phyloP scores from a whole-genome alignment of 2,113 vertebrate species.

The Hypocryptadius cinnamomeus region DNA sequence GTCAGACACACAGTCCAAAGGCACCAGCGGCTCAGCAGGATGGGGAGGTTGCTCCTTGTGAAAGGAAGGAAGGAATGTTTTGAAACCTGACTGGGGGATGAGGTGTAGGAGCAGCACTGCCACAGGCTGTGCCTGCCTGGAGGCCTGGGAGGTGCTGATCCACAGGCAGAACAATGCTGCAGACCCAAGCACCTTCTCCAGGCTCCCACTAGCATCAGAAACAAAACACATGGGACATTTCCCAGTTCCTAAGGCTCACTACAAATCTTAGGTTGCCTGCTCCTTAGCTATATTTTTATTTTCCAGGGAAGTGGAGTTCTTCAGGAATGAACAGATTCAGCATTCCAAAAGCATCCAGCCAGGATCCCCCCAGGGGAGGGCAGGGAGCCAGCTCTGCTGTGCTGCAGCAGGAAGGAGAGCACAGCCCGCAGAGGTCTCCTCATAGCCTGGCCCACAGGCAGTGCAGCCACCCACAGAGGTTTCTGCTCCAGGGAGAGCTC shows the following conservation, averaged over 20 bases:
- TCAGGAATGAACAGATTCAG: neutral
- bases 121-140: neutral
- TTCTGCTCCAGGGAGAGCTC: neutral
- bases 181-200: neutral
- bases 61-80: neutral
- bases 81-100: neutral
- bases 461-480: neutral
- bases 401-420: neutral
- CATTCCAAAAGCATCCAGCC: neutral
- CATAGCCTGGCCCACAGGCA: neutral
- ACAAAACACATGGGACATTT: neutral
- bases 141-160: neutral
- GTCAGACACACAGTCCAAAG: neutral
- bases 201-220: neutral
- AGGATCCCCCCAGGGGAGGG: neutral
- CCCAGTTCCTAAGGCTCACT: neutral
- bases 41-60: neutral
- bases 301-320: neutral
- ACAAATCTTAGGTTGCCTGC: neutral
- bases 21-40: neutral
- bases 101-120: neutral
- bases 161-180: neutral
- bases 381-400: neutral
- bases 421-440: neutral
- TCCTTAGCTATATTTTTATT: neutral